Percentiles rank a stretch among this genome's conserved stretches.
phyloP scores from a whole-genome alignment of 2,797 vertebrate species.

The Phyllotis vaccarum region DNA sequence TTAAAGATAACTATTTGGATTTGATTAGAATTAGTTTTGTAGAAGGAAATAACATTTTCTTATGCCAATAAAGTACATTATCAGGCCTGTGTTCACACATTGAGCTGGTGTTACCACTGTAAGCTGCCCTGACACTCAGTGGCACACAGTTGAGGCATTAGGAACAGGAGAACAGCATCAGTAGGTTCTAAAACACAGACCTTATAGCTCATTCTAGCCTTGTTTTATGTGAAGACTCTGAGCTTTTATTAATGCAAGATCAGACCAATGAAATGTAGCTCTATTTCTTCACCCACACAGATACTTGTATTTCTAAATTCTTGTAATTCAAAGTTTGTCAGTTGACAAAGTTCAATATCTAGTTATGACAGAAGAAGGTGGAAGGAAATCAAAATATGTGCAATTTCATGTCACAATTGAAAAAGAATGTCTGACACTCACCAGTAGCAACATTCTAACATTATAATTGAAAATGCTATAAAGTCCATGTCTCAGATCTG shows the following conservation, averaged over 20 bases:
- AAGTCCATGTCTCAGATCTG: neutral
- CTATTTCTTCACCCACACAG: neutral
- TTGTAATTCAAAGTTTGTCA: neutral
- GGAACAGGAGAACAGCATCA: neutral
- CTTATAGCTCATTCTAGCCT: neutral
- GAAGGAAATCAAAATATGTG: neutral
- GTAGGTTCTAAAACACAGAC: neutral
- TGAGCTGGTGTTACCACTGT: neutral
- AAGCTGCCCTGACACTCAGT: neutral
- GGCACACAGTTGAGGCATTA: neutral
- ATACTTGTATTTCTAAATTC: neutral
- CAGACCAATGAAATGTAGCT: neutral
- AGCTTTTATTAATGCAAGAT: neutral
- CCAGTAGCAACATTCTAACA: neutral
- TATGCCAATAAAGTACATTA: conserved; percentile 24
- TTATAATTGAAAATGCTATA: neutral
- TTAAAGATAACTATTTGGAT: neutral
- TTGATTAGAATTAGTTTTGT: conserved; percentile 50
- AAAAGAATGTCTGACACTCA: neutral
- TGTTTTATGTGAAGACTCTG: neutral
- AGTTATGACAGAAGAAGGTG: neutral
- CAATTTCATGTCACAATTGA: neutral
- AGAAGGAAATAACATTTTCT: neutral
- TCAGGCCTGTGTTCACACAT: neutral
- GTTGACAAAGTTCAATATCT: neutral